phyloP scores from a whole-genome alignment of 2,113 vertebrate species.

The Globicephala melas region DNA sequence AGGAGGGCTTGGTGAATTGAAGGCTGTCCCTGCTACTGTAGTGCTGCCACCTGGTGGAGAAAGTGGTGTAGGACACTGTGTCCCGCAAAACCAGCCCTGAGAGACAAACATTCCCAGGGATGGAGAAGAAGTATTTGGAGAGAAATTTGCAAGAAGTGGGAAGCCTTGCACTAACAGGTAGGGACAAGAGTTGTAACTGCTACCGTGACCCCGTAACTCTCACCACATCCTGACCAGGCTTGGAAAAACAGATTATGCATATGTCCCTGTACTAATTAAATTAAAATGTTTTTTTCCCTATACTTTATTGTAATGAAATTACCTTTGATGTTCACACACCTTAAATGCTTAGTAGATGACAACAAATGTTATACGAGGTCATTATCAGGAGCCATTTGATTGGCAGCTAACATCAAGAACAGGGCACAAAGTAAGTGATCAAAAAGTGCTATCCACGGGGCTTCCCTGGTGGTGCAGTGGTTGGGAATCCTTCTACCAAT shows the following conservation, averaged over 20 bases:
- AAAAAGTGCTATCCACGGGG: too few relatives aligned
- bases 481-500: too few relatives aligned
- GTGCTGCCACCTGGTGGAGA: constrained; percentile 51
- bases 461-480: too few relatives aligned
- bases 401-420: background rate
- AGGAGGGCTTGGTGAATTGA: rapidly evolving
- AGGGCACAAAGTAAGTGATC: background rate
- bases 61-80: background rate
- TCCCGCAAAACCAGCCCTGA: background rate
- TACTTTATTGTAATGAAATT: background rate
- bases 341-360: background rate
- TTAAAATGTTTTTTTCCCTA: background rate
- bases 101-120: background rate
- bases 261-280: background rate
- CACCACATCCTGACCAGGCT: background rate
- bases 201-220: background rate
- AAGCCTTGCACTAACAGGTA: background rate
- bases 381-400: background rate
- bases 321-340: background rate
- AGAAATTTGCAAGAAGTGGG: background rate
- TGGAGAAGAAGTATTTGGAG: background rate
- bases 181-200: background rate
- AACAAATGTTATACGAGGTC: too few relatives aligned
- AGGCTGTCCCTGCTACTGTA: background rate
- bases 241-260: background rate